Percentiles rank a stretch among this genome's conserved stretches.
Evolutionary conservation across 2,113 vertebrate species (phyloP).

Genomic region (Leucopsar rothschildi): DNA sequence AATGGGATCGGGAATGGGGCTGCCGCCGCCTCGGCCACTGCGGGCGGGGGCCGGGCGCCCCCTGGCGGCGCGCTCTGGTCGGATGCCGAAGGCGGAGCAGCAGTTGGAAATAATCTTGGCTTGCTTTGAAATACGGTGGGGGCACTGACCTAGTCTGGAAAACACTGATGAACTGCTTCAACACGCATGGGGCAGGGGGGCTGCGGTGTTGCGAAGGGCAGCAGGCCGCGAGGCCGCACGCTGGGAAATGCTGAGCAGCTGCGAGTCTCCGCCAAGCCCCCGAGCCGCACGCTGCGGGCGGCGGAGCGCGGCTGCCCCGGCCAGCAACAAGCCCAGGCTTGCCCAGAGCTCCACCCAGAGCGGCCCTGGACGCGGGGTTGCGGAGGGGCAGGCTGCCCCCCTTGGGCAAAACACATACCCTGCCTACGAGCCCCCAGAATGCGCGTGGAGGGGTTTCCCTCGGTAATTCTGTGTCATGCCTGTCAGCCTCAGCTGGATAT

Average conservation of each 20-base stretch:
- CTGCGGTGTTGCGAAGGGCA: not conserved
- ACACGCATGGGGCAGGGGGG: accelerated
- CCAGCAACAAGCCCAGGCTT: not conserved
- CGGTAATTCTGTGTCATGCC: accelerated
- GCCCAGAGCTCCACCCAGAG: not conserved
- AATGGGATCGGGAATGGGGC: not conserved
- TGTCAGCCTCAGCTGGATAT: not conserved
- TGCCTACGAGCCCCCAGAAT: accelerated
- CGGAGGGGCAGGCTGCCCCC: not conserved
- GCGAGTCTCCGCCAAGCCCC: accelerated
- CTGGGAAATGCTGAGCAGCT: accelerated
- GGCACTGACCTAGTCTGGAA: accelerated
- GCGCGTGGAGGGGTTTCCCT: accelerated
- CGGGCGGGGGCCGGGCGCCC: not conserved
- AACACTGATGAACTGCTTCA: not conserved
- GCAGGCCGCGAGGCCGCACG: accelerated
- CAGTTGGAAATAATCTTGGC: accelerated
- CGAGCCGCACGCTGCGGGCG: accelerated
- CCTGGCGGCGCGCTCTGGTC: not conserved
- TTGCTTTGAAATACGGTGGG: not conserved
- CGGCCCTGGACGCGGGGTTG: not conserved
- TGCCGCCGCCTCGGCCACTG: not conserved
- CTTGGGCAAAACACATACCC: accelerated
- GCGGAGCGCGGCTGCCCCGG: not conserved
- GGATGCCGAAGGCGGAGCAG: not conserved